Percentiles rank a stretch among this genome's conserved stretches.
Conservation (phyloP, 2,113 vertebrate species). For the Chloroceryle aenea region DNA sequence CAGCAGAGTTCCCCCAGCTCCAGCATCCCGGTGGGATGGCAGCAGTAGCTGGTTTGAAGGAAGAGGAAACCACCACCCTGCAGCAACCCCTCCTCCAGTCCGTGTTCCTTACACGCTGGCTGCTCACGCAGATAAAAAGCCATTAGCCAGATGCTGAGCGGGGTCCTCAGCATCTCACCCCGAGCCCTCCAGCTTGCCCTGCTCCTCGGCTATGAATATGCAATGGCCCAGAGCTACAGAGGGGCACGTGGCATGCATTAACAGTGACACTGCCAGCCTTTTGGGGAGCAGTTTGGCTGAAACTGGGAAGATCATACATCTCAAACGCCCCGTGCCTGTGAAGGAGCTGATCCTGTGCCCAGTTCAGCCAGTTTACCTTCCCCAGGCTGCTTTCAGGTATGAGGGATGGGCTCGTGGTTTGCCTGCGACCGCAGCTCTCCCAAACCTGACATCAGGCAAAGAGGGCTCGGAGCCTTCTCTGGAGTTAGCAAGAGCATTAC, state of each 20-base stretch:
- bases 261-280: background rate
- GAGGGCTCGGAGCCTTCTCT: background rate
- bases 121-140: background rate
- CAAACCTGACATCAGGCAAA: background rate
- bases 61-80: background rate
- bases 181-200: background rate
- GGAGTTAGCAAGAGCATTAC: accelerated
- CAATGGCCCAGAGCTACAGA: background rate
- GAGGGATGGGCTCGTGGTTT: background rate
- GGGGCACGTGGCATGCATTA: background rate
- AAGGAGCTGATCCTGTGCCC: background rate
- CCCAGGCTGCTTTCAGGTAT: background rate
- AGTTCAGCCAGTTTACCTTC: background rate
- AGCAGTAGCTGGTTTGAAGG: background rate
- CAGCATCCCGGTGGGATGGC: background rate
- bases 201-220: background rate
- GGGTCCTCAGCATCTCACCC: background rate
- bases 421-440: accelerated
- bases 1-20: background rate
- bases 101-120: background rate
- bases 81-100: background rate
- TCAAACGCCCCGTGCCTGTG: background rate
- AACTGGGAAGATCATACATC: background rate
- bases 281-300: background rate
- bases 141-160: background rate